Percentiles rank a stretch among this genome's conserved stretches.
These are phyloP conservation scores for Coecobrya sp. DNA, from an alignment of 2,888 invertebrate genomes.

Conservation along the genomic window DNA sequence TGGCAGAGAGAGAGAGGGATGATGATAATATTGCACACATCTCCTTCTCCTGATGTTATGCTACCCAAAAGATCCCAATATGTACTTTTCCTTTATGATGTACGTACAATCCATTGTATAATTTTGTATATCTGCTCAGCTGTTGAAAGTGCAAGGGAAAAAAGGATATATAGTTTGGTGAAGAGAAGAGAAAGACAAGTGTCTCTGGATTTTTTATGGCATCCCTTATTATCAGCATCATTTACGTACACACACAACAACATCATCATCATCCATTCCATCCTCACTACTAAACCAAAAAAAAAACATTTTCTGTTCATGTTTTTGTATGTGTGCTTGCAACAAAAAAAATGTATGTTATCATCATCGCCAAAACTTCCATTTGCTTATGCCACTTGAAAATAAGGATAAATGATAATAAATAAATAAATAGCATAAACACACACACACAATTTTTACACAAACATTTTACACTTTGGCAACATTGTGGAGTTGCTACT, in stretches of 20 bases:
- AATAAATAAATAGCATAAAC: too few species aligned
- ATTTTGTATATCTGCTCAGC: conserved; percentile 67
- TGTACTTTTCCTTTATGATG: background rate
- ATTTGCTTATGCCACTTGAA: background rate
- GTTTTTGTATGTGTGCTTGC: background rate
- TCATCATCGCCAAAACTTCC: background rate
- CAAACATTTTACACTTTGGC: too few species aligned
- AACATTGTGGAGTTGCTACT: too few species aligned
- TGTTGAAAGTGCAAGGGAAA: conserved; percentile 69
- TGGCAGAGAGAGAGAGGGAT: background rate
- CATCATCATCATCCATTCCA: conserved; percentile 2
- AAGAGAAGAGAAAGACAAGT: conserved; percentile 70
- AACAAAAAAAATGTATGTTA: conserved; percentile 43
- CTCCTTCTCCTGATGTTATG: background rate
- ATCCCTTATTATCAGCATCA: conserved; percentile 59
- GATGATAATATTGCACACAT: conserved; percentile 18
- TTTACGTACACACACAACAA: conserved; percentile 23
- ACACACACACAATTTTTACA: too few species aligned
- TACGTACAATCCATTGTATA: background rate
- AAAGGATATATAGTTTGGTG: background rate
- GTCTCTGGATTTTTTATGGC: conserved; percentile 78
- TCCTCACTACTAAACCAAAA: background rate
- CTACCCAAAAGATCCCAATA: background rate
- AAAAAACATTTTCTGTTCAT: background rate
- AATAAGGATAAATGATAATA: background rate